Evolutionary conservation across 1,140 invertebrate genomes (phyloP).

Genomic region (Orchesella cincta): DNA sequence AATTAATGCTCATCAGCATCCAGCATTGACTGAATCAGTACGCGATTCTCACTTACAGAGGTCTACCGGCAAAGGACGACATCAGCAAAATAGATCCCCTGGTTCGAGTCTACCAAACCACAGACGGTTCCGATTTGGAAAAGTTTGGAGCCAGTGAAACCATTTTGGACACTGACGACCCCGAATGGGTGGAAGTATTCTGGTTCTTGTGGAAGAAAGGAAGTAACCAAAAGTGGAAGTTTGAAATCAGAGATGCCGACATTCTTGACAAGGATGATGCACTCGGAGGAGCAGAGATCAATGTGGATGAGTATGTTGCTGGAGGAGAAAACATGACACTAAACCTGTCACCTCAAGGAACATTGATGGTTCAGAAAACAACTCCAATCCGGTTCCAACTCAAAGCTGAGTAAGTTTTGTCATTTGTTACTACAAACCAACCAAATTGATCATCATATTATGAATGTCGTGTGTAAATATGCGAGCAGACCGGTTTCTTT

Average conservation of each 20-base stretch:
- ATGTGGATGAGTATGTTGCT: constrained; percentile 42
- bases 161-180: constrained; percentile 30
- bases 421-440: no score
- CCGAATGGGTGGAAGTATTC: constrained; percentile 44
- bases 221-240: constrained; percentile 40
- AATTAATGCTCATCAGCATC: not conserved
- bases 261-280: constrained; percentile 38
- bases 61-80: constrained; percentile 38
- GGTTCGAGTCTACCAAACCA: constrained; percentile 36
- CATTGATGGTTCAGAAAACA: constrained; percentile 38
- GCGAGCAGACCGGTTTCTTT: no score
- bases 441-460: not conserved
- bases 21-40: not conserved
- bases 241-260: constrained; percentile 42
- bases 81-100: constrained; percentile 35
- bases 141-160: constrained; percentile 40
- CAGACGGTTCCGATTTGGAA: constrained; percentile 28
- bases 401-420: constrained; percentile 10
- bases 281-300: constrained; percentile 37
- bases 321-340: constrained; percentile 38
- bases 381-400: constrained; percentile 39
- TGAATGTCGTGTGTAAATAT: no score
- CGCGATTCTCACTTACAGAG: constrained; percentile 25
- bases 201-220: constrained; percentile 42
- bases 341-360: constrained; percentile 24